A percentile compares a stretch with the other conserved stretches of the same genome.
These are phyloP conservation scores for Atherinomorus stipes DNA, from an alignment of 2,113 vertebrate genomes.

Conservation along the genomic window DNA sequence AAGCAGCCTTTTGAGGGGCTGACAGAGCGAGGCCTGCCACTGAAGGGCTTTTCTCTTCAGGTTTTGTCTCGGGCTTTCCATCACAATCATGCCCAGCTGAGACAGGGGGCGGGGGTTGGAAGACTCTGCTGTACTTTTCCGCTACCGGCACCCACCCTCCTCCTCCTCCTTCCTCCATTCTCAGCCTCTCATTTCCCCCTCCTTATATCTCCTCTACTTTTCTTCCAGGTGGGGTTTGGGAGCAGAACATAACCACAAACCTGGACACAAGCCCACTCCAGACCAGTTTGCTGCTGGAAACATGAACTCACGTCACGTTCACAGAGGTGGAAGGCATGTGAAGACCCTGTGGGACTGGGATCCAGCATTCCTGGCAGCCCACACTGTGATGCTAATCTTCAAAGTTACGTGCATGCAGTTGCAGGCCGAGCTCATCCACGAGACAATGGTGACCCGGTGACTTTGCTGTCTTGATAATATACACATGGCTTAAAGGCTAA, in stretches of 20 bases:
- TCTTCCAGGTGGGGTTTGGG: conserved; percentile 24
- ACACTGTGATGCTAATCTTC: conserved; percentile 77
- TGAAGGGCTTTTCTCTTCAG: conserved; percentile 60
- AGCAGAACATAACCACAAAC: background rate
- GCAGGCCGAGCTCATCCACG: conserved; percentile 57
- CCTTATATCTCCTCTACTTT: conserved; percentile 35
- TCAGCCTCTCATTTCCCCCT: conserved; percentile 11
- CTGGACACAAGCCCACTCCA: background rate
- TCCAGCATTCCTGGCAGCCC: conserved; percentile 56
- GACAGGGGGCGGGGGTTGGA: conserved; percentile 66
- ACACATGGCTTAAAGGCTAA: conserved; percentile 54
- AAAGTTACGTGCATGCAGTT: conserved; percentile 59
- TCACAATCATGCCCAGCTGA: conserved; percentile 75
- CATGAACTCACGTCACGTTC: conserved; percentile 31
- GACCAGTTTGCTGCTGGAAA: conserved; percentile 49
- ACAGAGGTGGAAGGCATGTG: conserved; percentile 41
- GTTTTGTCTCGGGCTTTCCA: conserved; percentile 75
- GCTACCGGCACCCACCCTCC: conserved; percentile 33
- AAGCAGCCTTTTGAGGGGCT: conserved; percentile 70
- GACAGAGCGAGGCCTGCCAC: conserved; percentile 57
- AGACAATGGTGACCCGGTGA: conserved; percentile 76
- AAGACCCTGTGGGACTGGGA: conserved; percentile 49
- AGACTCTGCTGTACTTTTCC: conserved; percentile 82
- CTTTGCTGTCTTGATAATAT: conserved; percentile 52
- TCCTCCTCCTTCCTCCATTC: conserved; percentile 4